Evolutionary conservation across 1,140 invertebrate genomes (phyloP), one percentile per base, ranked within the genome.

Genomic region (Ruditapes philippinarum): DNA sequence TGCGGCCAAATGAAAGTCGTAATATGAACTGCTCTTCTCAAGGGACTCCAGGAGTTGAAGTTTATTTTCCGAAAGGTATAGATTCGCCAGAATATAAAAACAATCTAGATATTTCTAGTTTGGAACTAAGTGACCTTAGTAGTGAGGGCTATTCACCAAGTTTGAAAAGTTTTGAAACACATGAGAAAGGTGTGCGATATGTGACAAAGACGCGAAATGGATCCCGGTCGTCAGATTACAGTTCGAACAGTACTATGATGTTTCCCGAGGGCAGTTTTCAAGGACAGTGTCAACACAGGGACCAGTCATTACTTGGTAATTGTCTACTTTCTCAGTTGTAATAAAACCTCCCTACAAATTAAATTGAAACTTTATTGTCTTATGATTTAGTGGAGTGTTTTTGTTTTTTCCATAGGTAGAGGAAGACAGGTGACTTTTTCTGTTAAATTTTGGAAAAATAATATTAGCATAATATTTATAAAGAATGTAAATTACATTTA

Each of bases 241-340:
- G 87, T 54, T 89, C 87, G 19, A 82, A 82, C 42, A 79, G 87
- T 22, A 42, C 78, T 4, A 25, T 83, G 49, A 73, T 89, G 25
- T 90, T 94, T 57, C 92, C 92, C 25, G 94, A 94, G 36, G 94
- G 94, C 11, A 92, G 92, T 60, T 95, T 92, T 88, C 85, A 91
- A 85, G 94, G 93, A 31, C 88, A 92, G 33, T 92, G 91, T 76
- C 87, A 89, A 42, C 95, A 95, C 78, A 92, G 90, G 74, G 95
- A 95, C 90, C 91, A 93, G 3, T 92, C 92, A 22, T 33, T 70
- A 33, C 62, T 95, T 68, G 93, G 95, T 94, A 89, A 92, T 54
- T 54, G 11, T n/a, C n/a, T n/a, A n/a, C n/a, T n/a, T n/a, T n/a
- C n/a, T n/a, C n/a, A n/a, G n/a, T n/a, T n/a, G n/a, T n/a, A n/a